These are phyloP conservation scores for Piezodorus guildinii DNA, from an alignment of 1,140 invertebrate genomes.

Conservation along the genomic window DNA sequence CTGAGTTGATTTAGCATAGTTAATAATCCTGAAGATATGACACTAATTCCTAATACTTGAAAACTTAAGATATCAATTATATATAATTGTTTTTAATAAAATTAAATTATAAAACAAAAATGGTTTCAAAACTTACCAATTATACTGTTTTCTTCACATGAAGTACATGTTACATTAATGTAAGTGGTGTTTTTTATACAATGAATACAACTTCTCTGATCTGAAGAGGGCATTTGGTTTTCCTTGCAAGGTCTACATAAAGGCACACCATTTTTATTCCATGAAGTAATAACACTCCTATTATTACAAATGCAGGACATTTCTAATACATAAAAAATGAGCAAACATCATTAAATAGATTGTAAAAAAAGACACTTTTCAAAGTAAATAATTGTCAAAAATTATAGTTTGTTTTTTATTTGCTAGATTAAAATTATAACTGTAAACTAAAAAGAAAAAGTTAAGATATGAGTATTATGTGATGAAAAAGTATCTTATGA, in stretches of 20 bases:
- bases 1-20: too few relatives aligned
- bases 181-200: slow-evolving; percentile 26
- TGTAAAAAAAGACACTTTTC: too few relatives aligned
- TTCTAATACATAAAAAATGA: background rate
- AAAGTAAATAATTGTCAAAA: background rate
- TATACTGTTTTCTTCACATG: background rate
- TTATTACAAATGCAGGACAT: background rate
- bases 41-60: too few relatives aligned
- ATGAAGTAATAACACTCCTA: slow-evolving; percentile 27
- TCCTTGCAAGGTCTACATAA: slow-evolving; percentile 31
- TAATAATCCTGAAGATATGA: too few relatives aligned
- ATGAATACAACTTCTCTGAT: slow-evolving; percentile 34
- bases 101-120: background rate
- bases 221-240: slow-evolving; percentile 31
- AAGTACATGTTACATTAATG: background rate
- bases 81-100: too few relatives aligned
- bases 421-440: too few relatives aligned
- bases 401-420: too few relatives aligned
- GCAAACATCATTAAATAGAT: background rate
- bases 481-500: too few relatives aligned
- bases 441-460: too few relatives aligned
- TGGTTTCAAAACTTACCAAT: background rate
- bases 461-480: too few relatives aligned
- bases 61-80: too few relatives aligned
- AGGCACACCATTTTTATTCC: slow-evolving; percentile 32